Percentiles rank a stretch among this genome's conserved stretches.
Conservation (phyloP, 1,140 invertebrate species). For the Probaryconus sp. region DNA sequence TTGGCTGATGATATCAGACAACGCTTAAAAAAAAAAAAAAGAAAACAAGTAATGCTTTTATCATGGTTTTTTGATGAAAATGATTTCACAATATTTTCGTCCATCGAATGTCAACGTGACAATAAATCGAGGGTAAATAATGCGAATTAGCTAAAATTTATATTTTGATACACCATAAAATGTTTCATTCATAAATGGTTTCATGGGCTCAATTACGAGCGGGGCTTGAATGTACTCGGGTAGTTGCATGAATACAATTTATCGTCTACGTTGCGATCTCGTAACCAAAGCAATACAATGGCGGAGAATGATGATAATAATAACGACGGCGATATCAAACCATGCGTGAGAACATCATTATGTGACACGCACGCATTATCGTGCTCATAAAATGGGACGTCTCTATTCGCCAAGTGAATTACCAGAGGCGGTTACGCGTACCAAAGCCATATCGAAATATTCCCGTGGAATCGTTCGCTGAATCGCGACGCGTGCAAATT, state of each 20-base stretch:
- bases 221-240: conserved; percentile 32
- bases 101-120: not conserved
- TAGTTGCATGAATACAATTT: conserved; percentile 55
- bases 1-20: no score
- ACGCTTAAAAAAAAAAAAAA: no score
- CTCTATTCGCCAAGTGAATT: conserved; percentile 47
- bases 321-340: conserved; percentile 55
- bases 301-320: conserved; percentile 47
- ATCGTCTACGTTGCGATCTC: conserved; percentile 39
- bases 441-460: conserved; percentile 1
- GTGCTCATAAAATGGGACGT: conserved; percentile 50
- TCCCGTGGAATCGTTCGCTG: not conserved
- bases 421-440: conserved; percentile 15
- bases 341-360: conserved; percentile 61
- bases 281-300: conserved; percentile 48
- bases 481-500: conserved; percentile 12
- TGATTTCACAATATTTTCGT: no score
- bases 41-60: no score
- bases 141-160: conserved; percentile 22
- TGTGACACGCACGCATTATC: conserved; percentile 57
- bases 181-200: conserved; percentile 43
- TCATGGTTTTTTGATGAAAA: no score
- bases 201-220: conserved; percentile 40
- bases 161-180: conserved; percentile 13
- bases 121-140: not conserved